Percentiles rank a stretch among this genome's conserved stretches.
These are phyloP conservation scores for Scolopax bukidnonensis DNA, from an alignment of 2,797 vertebrate species.

Conservation along the genomic window DNA sequence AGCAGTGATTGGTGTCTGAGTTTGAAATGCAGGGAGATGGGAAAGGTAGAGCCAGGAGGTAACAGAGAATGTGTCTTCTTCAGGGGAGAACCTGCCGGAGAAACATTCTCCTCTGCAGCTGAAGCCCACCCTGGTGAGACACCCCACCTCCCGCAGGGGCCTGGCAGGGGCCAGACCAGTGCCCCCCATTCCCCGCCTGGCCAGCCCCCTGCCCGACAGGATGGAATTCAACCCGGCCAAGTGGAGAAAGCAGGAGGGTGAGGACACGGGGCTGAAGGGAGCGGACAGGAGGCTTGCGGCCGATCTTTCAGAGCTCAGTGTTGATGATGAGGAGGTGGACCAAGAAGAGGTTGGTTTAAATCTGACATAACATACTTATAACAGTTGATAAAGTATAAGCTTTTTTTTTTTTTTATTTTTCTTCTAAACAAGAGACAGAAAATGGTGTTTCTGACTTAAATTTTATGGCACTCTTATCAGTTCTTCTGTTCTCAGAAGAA, in stretches of 20 bases:
- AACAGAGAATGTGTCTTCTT: neutral
- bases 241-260: constrained; percentile 54
- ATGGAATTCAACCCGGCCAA: constrained; percentile 30
- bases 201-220: constrained; percentile 78
- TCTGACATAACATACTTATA: neutral
- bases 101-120: constrained; percentile 79
- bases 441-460: neutral
- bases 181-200: constrained; percentile 81
- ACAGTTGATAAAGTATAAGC: neutral
- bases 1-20: neutral
- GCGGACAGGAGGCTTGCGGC: constrained; percentile 57
- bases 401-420: too few species aligned
- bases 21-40: neutral
- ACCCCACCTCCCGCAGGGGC: constrained; percentile 78
- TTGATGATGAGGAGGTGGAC: constrained; percentile 84
- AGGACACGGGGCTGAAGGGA: constrained; percentile 45
- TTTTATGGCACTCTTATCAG: neutral
- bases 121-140: constrained; percentile 80
- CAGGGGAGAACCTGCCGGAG: constrained; percentile 79
- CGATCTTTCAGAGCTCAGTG: constrained; percentile 73
- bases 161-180: constrained; percentile 74
- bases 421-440: neutral
- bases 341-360: constrained; percentile 86
- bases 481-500: too few species aligned
- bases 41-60: neutral